These are phyloP conservation scores for Lasioglossum marginatum DNA, from an alignment of 2,888 invertebrate species.

Conservation along the genomic window DNA sequence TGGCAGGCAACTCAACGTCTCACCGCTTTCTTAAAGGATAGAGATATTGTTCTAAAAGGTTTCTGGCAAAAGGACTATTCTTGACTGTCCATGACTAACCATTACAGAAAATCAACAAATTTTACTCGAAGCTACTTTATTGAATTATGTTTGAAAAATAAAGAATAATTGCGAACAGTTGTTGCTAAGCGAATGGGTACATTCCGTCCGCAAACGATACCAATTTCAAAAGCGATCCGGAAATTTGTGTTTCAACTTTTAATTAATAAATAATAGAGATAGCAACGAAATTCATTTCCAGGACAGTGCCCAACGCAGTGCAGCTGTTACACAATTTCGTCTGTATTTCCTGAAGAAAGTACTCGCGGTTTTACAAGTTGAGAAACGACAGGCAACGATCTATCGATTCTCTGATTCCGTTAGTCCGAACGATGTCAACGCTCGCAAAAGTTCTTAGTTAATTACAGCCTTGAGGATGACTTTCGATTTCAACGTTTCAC, in stretches of 20 bases:
- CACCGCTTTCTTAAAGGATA: neutral
- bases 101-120: too few species aligned
- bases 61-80: too few species aligned
- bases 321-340: slow-evolving; percentile 41
- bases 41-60: neutral
- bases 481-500: neutral
- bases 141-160: neutral
- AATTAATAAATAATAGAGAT: neutral
- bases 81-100: too few species aligned
- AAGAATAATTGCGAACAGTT: neutral
- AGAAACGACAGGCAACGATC: neutral
- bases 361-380: slow-evolving; percentile 6
- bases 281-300: neutral
- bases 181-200: neutral
- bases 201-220: neutral
- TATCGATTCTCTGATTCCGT: slow-evolving; percentile 17
- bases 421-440: neutral
- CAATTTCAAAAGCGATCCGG: neutral
- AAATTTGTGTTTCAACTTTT: neutral
- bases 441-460: neutral
- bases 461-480: neutral
- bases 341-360: slow-evolving; percentile 49
- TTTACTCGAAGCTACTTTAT: neutral
- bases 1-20: neutral
- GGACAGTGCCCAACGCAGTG: neutral